Base-by-base conservation (phyloP, 2,888 invertebrate species). In the Dione vanillae region DNA sequence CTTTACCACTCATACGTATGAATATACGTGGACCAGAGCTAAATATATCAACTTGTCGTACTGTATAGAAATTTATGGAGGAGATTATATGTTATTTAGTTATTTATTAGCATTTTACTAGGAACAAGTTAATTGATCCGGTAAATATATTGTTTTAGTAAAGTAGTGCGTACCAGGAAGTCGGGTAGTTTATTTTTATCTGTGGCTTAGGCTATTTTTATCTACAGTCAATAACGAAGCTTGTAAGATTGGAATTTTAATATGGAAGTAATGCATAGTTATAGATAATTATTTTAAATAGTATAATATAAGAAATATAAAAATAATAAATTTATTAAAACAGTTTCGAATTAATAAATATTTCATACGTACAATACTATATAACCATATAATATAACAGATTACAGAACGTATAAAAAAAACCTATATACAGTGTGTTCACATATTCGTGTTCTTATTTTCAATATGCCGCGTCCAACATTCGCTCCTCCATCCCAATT, bases 1-100 rank as follows among this genome's bases (percentile, higher is more conserved):
- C 49, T n/a, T n/a, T n/a, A n/a, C n/a, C 58, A 35, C 61, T 10
- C 61, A 45, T 20, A 12, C 52, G 19, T 51, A 16, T 37, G 40
- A 45, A 62, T 51, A 65, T 67, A 59, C 70, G 77, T 76, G 75
- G 73, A 78, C 69, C 76, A 68, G 77, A 80, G 73, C 77, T 84
- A 85, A 83, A 83, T 85, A 84, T 82, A 78, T 74, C 77, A 75
- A 75, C 78, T 78, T 74, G 75, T 75, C 70, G 69, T 69, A 67
- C 59, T 54, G 71, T 62, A 43, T 59, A 37, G 45, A 70, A 80
- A 79, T 70, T 71, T 71, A 75, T 80, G 81, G 85, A 85, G 83
- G 80, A 73, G 87, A 82, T 74, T 16, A 16, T 56, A 54, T 27
- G 14, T 54, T 54, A 35, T 52, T n/a, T 78, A 71, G 72, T 73